Percentiles rank a stretch among this genome's conserved stretches.
Evolutionary conservation across 1,140 invertebrate species (phyloP).

Genomic region (Aphis craccivora): DNA sequence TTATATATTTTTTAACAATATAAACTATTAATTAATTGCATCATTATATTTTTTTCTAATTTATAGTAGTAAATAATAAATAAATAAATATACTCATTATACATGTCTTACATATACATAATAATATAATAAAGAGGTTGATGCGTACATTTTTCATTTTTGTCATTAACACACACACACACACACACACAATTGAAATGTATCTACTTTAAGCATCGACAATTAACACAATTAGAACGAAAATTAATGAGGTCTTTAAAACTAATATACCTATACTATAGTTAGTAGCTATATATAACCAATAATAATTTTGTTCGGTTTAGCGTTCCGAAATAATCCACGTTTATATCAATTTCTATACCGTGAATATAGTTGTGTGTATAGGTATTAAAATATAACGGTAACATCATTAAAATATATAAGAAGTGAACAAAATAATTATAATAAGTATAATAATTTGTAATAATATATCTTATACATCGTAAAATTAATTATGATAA

Average conservation of each 20-base stretch:
- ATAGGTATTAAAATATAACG: neutral
- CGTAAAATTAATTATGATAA: neutral
- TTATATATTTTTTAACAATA: too few species aligned
- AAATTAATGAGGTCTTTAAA: neutral
- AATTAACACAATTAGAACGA: neutral
- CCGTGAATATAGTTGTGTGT: neutral
- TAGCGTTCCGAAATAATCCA: neutral
- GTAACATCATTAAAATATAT: neutral
- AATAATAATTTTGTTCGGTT: neutral
- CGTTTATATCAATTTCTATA: neutral
- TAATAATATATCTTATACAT: neutral
- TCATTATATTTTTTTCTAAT: too few species aligned
- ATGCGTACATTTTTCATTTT: too few species aligned
- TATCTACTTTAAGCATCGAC: neutral
- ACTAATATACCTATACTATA: neutral
- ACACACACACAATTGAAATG: too few species aligned
- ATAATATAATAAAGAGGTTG: too few species aligned
- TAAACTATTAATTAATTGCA: too few species aligned
- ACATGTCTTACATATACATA: too few species aligned
- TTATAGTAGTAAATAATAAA: too few species aligned
- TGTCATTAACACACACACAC: neutral
- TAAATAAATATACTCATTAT: too few species aligned
- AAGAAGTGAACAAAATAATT: neutral
- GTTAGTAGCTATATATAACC: neutral
- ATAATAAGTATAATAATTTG: neutral